Evolutionary conservation across 2,888 invertebrate species (phyloP).

Genomic region (Drosophila recens): DNA sequence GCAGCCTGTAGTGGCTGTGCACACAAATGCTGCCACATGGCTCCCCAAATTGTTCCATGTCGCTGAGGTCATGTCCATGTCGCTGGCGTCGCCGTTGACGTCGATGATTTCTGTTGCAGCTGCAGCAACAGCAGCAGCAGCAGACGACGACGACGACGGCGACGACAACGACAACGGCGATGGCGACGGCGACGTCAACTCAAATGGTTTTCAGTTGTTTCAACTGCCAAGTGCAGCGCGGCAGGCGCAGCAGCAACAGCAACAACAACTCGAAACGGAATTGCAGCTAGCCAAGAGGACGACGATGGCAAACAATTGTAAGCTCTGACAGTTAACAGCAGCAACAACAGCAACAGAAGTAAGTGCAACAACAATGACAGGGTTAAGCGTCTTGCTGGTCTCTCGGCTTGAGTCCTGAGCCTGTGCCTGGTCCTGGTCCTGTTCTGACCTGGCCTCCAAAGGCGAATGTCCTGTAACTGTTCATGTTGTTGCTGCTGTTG

Average conservation of each 20-base stretch:
- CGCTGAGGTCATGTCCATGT: conserved; percentile 75
- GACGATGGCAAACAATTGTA: conserved; percentile 75
- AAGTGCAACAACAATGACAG: conserved; percentile 44
- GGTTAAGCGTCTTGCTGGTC: conserved; percentile 49
- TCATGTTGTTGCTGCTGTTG: conserved; percentile 22
- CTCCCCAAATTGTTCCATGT: conserved; percentile 47
- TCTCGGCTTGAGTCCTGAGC: conserved; percentile 18
- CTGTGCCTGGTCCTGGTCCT: not conserved
- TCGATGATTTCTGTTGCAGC: conserved; percentile 59
- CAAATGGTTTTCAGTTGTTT: conserved; percentile 74
- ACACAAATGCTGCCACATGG: conserved; percentile 36
- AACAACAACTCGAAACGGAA: conserved; percentile 66
- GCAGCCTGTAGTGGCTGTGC: conserved; percentile 41
- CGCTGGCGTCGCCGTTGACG: conserved; percentile 66
- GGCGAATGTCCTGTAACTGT: conserved; percentile 68
- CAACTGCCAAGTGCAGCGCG: conserved; percentile 72
- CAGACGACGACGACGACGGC: conserved; percentile 22
- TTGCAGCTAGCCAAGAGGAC: conserved; percentile 65
- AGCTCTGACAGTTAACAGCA: conserved; percentile 72
- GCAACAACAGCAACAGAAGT: conserved; percentile 58
- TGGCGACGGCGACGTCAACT: conserved; percentile 53
- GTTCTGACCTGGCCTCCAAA: conserved; percentile 34
- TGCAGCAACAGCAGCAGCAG: conserved; percentile 16
- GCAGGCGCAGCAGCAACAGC: conserved; percentile 52
- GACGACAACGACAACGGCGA: conserved; percentile 13